Evolutionary conservation across 2,888 invertebrate genomes (phyloP).

Genomic region (Drosophila emarginata): DNA sequence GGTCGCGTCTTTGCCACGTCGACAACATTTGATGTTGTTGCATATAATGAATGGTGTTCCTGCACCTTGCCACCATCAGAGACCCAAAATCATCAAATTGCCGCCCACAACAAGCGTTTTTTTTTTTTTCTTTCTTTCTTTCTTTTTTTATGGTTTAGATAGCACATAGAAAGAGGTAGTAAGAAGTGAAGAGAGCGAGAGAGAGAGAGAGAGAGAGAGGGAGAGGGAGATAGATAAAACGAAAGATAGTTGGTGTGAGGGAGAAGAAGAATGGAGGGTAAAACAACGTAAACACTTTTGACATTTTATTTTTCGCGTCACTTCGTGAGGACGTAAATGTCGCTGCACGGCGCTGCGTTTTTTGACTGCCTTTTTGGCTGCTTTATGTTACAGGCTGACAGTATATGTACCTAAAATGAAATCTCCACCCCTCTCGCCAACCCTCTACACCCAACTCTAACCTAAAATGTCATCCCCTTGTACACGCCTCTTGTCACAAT

Average conservation of each 20-base stretch:
- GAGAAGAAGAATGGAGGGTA: background rate
- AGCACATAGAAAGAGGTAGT: conserved; percentile 15
- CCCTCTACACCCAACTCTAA: too few relatives aligned
- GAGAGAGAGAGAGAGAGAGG: background rate
- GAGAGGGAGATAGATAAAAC: conserved; percentile 12
- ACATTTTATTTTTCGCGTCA: conserved; percentile 75
- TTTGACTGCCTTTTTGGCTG: conserved; percentile 54
- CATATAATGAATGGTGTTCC: conserved; percentile 69
- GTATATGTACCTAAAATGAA: background rate
- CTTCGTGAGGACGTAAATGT: conserved; percentile 41
- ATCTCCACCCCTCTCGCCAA: background rate
- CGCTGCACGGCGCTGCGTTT: conserved; percentile 34
- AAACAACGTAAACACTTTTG: conserved; percentile 73
- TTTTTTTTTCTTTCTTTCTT: background rate
- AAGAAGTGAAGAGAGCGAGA: conserved; percentile 1
- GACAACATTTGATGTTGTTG: conserved; percentile 75
- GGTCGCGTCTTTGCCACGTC: conserved; percentile 72
- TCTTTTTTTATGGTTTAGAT: conserved; percentile 67
- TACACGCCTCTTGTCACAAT: background rate
- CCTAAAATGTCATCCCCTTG: conserved; percentile 16
- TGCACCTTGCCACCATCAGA: conserved; percentile 7
- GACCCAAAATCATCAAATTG: conserved; percentile 18
- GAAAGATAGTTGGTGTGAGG: background rate
- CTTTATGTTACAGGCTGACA: conserved; percentile 17
- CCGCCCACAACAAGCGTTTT: conserved; percentile 48